Base-by-base conservation (phyloP, 1,140 invertebrate species). In the Cyrtorhinus lividipennis region DNA sequence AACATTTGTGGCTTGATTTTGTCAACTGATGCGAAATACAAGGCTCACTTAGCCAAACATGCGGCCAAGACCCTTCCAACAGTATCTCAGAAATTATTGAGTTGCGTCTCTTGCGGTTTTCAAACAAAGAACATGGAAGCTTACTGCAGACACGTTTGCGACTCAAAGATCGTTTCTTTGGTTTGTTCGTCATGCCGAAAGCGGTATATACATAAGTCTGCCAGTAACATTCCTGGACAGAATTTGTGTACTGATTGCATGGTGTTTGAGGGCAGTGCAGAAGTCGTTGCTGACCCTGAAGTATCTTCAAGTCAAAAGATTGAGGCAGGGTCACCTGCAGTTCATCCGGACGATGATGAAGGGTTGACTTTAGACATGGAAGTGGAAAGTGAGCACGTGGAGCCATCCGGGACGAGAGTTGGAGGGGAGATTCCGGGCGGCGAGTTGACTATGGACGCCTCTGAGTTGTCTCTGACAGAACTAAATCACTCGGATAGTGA, bases 41-140 rank as follows among this genome's bases (percentile, higher is more conserved):
- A 56, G 30, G 27, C 27, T 2, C 62, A 63, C 30, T 44, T 63
- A 25, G 23, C 24, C 2, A 22, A 23, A 24, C 62, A 63, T 46
- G 58, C 10, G 10, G 12, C 58, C 5, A 26, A 30, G 18, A n/a
- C 23, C 8, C 5, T 20, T 12, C 48, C 48, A 20, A n/a, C 38
- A 13, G 1, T 24, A 2, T 13, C 46, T 1, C 24, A 26, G 8
- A 63, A 63, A 63, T 15, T 44, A 38, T 22, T 63, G 15, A 63
- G 26, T 18, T 63, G 62, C 25, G 62, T 63, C 38, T 59, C 56
- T 27, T 63, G 62, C 25, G 62, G 62, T 13, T 63, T 63, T 26
- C 62, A 59, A 24, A 63, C 62, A 18, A 63, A 26, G 3, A 63
- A 63, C 25, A 63, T 56, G 22, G 62, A 63, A 46, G 24, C 56